Percentiles rank a stretch among this genome's conserved stretches.
Conservation (phyloP, 2,797 vertebrate species). For the Mus caroli region DNA sequence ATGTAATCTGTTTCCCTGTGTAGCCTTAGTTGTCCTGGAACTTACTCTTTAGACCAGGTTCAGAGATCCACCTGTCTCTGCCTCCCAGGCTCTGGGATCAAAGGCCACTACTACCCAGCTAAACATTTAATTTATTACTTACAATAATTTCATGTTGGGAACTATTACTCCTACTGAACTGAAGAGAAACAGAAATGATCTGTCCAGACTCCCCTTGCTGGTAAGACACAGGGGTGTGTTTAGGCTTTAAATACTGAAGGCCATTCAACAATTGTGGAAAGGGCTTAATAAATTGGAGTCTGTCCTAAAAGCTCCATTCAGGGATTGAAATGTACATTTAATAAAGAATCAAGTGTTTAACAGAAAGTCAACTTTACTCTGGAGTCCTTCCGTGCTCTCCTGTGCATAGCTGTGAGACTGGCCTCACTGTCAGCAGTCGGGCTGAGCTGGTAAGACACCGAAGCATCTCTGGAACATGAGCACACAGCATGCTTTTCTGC, state of each 20-base stretch:
- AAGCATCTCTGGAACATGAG: background rate
- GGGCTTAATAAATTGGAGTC: background rate
- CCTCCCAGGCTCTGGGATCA: background rate
- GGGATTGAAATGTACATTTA: constrained; percentile 4
- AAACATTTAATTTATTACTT: background rate
- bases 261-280: background rate
- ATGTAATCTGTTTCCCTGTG: background rate
- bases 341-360: constrained; percentile 33
- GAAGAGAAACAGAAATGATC: background rate
- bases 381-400: background rate
- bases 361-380: constrained; percentile 24
- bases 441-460: background rate
- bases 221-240: background rate
- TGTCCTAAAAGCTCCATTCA: background rate
- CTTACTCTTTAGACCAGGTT: background rate
- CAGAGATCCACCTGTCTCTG: background rate
- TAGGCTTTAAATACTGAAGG: background rate
- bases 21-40: background rate
- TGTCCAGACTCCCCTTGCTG: background rate
- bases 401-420: background rate
- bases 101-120: background rate
- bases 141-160: background rate
- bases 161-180: background rate
- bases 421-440: background rate
- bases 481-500: background rate